Evolutionary conservation across 1,140 invertebrate species (phyloP).

Genomic region (Antheraea pernyi): DNA sequence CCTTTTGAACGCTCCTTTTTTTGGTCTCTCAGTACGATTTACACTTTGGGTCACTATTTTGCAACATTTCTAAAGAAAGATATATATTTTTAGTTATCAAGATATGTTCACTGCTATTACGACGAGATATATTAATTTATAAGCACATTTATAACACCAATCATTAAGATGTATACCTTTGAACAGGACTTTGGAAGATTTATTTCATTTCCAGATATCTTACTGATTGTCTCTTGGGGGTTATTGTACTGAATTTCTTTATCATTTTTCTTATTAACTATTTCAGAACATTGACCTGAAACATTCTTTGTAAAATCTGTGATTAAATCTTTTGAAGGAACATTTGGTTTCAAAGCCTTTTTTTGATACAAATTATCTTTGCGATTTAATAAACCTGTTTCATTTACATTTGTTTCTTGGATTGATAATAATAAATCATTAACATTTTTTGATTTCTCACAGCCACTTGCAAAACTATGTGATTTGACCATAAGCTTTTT

Average conservation of each 20-base stretch:
- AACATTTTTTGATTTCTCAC: neutral
- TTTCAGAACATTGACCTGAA: conserved; percentile 21
- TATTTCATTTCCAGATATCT: neutral
- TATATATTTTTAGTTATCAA: no score
- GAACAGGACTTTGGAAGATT: neutral
- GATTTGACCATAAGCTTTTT: conserved; percentile 20
- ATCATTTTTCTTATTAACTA: neutral
- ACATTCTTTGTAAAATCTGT: neutral
- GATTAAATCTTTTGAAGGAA: neutral
- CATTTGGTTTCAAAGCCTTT: neutral
- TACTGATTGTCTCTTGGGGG: neutral
- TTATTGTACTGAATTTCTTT: conserved; percentile 14
- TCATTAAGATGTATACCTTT: neutral
- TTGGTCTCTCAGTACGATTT: neutral
- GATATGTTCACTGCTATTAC: no score
- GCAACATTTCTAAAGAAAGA: neutral
- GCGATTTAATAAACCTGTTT: neutral
- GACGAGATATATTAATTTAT: no score
- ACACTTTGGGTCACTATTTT: neutral
- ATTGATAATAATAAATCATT: neutral
- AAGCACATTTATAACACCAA: no score
- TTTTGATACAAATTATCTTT: neutral
- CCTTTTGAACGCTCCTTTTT: neutral
- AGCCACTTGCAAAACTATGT: conserved; percentile 11
- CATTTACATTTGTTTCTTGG: neutral